Evolutionary conservation across 2,888 invertebrate species (phyloP).

Genomic region (Chrysina gloriosa): DNA sequence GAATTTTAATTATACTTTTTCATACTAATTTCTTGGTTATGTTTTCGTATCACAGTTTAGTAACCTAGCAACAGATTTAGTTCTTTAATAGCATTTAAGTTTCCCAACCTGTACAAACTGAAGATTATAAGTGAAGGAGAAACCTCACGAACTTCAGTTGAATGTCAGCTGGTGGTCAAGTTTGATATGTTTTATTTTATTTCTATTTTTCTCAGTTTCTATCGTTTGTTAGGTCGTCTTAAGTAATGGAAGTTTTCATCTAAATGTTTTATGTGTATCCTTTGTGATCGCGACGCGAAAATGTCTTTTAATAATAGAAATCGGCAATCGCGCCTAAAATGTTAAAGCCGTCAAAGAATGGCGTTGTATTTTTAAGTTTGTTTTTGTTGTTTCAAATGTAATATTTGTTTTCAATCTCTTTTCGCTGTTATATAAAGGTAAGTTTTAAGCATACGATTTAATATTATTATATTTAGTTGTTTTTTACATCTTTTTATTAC

Average conservation of each 20-base stretch:
- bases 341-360: slow-evolving; percentile 17
- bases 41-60: background rate
- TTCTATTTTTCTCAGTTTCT: background rate
- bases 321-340: slow-evolving; percentile 26
- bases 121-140: no score
- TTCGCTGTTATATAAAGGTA: no score
- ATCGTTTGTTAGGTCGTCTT: background rate
- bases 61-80: no score
- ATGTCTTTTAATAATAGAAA: background rate
- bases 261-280: background rate
- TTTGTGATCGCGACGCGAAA: background rate
- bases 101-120: no score
- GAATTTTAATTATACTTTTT: slow-evolving; percentile 7
- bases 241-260: background rate
- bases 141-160: slow-evolving; percentile 11
- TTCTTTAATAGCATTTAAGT: no score
- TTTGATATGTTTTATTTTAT: slow-evolving; percentile 12
- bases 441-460: no score
- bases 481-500: no score
- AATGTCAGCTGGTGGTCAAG: background rate
- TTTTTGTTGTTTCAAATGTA: slow-evolving; percentile 13
- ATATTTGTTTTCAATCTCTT: no score
- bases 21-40: background rate
- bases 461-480: no score
- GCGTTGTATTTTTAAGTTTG: slow-evolving; percentile 29